Evolutionary conservation across 1,140 invertebrate genomes (phyloP).

Genomic region (Anastrepha obliqua): DNA sequence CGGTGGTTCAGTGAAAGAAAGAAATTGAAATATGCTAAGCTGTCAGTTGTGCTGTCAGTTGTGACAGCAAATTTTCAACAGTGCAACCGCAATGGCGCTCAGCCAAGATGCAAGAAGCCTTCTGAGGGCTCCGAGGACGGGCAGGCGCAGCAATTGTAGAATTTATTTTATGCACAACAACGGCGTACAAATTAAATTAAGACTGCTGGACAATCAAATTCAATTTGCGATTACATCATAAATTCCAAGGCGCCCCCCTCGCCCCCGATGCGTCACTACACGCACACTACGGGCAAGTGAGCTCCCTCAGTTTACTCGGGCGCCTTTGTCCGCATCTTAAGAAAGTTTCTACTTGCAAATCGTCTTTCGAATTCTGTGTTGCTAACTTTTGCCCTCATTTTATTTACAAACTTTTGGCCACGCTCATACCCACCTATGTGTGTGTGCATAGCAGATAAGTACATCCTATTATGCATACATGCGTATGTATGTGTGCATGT

Average conservation of each 20-base stretch:
- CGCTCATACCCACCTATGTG: not conserved
- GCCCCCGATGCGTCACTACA: not conserved
- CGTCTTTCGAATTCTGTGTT: constrained; percentile 33
- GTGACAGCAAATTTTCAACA: constrained; percentile 56
- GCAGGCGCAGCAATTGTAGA: constrained; percentile 3
- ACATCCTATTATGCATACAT: not conserved
- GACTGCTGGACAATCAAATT: constrained; percentile 56
- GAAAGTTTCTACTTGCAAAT: constrained; percentile 46
- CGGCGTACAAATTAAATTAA: constrained; percentile 55
- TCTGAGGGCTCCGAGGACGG: not conserved
- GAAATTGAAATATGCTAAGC: constrained; percentile 56
- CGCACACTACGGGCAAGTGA: not conserved
- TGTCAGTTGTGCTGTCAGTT: constrained; percentile 55
- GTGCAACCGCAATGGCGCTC: constrained; percentile 18
- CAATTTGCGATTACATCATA: constrained; percentile 57
- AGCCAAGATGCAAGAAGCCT: not conserved
- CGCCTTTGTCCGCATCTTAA: constrained; percentile 20
- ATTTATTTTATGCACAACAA: constrained; percentile 55
- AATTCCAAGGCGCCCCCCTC: constrained; percentile 22
- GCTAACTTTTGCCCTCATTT: constrained; percentile 50
- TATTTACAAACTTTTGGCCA: constrained; percentile 42
- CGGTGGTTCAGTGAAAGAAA: not conserved
- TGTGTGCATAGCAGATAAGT: not conserved
- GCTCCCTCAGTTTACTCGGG: not conserved
- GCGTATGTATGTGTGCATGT: not conserved